Evolutionary conservation across 2,888 invertebrate species (phyloP).

Genomic region (Hypercompe scribonia): DNA sequence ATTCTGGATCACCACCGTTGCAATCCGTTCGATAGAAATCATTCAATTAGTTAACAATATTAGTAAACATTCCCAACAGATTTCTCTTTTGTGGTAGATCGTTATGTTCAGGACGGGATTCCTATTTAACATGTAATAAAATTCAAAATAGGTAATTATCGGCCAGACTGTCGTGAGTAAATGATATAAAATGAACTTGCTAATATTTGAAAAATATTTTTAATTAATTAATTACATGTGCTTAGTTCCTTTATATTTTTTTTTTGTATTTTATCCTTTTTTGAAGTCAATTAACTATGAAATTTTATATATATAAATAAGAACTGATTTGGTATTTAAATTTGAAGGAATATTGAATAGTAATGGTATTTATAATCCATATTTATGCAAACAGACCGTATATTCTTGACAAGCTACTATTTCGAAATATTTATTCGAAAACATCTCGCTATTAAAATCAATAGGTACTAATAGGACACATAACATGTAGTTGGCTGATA

Average conservation of each 20-base stretch:
- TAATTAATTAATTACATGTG: too few relatives aligned
- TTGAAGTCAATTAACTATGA: too few relatives aligned
- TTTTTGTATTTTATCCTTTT: too few relatives aligned
- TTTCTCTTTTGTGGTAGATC: background rate
- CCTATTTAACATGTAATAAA: background rate
- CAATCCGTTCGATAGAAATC: too few relatives aligned
- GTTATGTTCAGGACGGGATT: background rate
- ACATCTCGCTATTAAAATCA: slow-evolving; percentile 24
- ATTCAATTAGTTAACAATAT: background rate
- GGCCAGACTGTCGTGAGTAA: background rate
- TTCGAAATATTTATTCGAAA: background rate
- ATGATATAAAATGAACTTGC: background rate
- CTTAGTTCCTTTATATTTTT: too few relatives aligned
- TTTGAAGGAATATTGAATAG: too few relatives aligned
- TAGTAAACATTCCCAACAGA: background rate
- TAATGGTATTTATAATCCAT: too few relatives aligned
- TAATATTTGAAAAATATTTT: too few relatives aligned
- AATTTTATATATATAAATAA: too few relatives aligned
- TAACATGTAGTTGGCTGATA: slow-evolving; percentile 36
- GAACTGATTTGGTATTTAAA: too few relatives aligned
- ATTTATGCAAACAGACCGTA: too few relatives aligned
- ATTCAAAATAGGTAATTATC: background rate
- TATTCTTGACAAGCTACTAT: background rate
- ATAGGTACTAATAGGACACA: background rate
- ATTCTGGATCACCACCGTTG: too few relatives aligned